Evolutionary conservation across 1,140 invertebrate species (phyloP), one percentile per base, ranked within the genome.

Genomic region (Hyposmocoma kahamanoa): DNA sequence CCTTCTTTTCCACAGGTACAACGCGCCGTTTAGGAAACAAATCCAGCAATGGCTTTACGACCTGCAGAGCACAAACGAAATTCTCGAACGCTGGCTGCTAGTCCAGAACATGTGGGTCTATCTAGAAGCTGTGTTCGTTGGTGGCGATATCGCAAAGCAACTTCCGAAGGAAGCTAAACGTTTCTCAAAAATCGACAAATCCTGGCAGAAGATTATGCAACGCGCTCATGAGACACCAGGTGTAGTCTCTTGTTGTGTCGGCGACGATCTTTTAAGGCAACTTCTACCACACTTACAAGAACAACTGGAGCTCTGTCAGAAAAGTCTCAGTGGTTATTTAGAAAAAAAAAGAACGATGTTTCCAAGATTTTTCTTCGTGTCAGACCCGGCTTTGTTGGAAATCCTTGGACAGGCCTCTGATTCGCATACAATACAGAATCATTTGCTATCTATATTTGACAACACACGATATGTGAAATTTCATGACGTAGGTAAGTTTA

Each of bases 101-200:
- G 97, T 98, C 0, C 97, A 99, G 84, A 99, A 99, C 76, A 94
- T 99, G 91, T 99, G 97, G 97, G 97, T 98, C 0, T 99, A 99
- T 79, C 84, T 99, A 8, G 97, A 99, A 78, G 97, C 97, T 0
- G 97, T 99, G 1, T 98, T 99, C 81, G 97, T 99, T 0, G 97
- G 97, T 11, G 97, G 97, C 50, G 97, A 99, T 67, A 99, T 99
- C 67, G 97, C 97, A 9, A 98, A 98, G 76, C 97, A 99, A 75
- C 86, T 99, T 38, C 97, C 97, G 0, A 96, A 96, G 79, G 96
- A 97, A 87, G 96, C 96, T 0, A 95, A 97, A 85, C 90, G 94
- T 47, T 98, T 98, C 85, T 96, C 95, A 17, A 98, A 97, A 87
- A 98, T 99, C 54, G 97, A 99, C 77, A 98, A 98, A 71, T 97